Conservation (phyloP, 2,888 invertebrate species). For the Scelioninae gen. 1 region DNA sequence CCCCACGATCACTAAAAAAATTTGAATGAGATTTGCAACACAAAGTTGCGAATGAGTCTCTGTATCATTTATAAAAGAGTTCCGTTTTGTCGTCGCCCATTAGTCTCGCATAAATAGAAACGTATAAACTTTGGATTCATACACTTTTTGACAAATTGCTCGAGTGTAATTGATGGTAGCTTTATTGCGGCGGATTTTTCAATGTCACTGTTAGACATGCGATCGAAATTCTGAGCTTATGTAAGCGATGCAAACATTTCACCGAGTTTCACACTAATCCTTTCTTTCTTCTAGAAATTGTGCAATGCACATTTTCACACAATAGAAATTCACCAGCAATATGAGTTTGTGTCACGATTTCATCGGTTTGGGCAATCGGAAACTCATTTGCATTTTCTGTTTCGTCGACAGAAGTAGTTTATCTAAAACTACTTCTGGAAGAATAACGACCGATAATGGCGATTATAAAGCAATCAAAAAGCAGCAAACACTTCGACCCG, state of each 20-base stretch:
- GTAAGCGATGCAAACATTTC: conserved; percentile 20
- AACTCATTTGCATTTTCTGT: conserved; percentile 22
- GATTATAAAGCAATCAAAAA: conserved; percentile 44
- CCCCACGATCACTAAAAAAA: no score
- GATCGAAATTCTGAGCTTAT: conserved; percentile 2
- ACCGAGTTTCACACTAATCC: conserved; percentile 10
- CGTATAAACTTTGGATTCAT: conserved; percentile 29
- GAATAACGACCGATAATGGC: conserved; percentile 48
- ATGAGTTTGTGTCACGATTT: conserved; percentile 8
- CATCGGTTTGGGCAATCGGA: conserved; percentile 21
- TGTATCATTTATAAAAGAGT: no score
- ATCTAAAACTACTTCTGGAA: conserved; percentile 4
- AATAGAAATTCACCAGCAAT: conserved; percentile 39
- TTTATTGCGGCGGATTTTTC: conserved; percentile 31
- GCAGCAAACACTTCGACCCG: conserved; percentile 11
- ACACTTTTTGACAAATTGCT: conserved; percentile 42
- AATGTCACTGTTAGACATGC: conserved; percentile 12
- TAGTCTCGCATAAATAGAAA: conserved; percentile 40
- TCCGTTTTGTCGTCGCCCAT: no score
- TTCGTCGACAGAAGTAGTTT: background rate
- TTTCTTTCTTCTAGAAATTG: conserved; percentile 10
- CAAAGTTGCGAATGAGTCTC: no score
- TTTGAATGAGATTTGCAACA: no score
- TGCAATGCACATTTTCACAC: conserved; percentile 1
- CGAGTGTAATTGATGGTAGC: conserved; percentile 29